Base-by-base conservation (phyloP, 2,888 invertebrate species). In the Nephrotoma flavescens region DNA sequence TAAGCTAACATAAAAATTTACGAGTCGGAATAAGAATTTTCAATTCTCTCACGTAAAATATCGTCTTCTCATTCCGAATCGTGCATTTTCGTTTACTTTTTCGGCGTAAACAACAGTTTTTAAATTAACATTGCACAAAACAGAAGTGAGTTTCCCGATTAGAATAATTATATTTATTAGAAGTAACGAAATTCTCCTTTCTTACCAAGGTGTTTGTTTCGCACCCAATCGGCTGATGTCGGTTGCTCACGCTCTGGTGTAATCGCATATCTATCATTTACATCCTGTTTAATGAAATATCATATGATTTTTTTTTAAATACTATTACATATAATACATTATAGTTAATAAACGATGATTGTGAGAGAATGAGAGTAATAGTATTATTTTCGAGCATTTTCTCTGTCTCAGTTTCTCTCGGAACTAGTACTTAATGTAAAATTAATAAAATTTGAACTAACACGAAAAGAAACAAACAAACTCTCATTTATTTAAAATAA, bases 141-240 rank as follows among this genome's bases (percentile, higher is more conserved):
- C 83, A 45, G 71, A 71, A 71, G 71, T 71, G 71, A 71, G 86
- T 31, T 86, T 83, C 86, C 31, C 47, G 4, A 41, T 71, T 71
- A 71, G 31, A 71, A 31, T 71, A 71, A 31, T 71, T 71, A 71
- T 31, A 31, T 85, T 52, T n/a, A 88, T 94, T 94, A 97, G 93
- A 97, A 97, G 93, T 97, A 97, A 92, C 97, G 95, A 92, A 97
- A 97, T 94, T 97, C 97, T 92, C 97, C 97, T 94, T 97, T 97
- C 94, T 97, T 97, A 93, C 97, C 97, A 91, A 96, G 95, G 89
- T 97, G 94, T 91, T 97, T 96, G 91, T 96, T 96, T 89, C 96
- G 95, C 89, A 97, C 95, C 96, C 96, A 96, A 91, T 97, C 97
- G 15, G 96, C 95, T 86, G 95, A 94, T 83, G 93, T 93, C 83